Evolutionary conservation across 2,797 vertebrate genomes (phyloP).

Genomic region (Liparis tanakae): DNA sequence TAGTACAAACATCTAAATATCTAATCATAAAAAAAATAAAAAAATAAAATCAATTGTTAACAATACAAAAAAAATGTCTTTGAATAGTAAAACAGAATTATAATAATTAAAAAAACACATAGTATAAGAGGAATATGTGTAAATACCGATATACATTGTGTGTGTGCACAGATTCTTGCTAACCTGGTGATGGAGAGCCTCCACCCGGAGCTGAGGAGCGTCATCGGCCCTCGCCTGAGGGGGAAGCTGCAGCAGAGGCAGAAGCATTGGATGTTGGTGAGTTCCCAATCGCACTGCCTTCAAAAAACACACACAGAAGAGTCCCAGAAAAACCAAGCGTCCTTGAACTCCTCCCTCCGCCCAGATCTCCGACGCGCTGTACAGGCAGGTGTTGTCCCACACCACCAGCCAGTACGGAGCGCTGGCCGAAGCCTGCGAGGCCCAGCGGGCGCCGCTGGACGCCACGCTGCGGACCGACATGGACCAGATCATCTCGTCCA

Average conservation of each 20-base stretch:
- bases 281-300: slow-evolving; percentile 23
- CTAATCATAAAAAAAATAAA: too few species aligned
- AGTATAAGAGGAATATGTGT: too few species aligned
- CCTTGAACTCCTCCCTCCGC: neutral
- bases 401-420: slow-evolving; percentile 80
- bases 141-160: slow-evolving; percentile 10
- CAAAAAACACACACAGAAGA: neutral
- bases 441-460: slow-evolving; percentile 83
- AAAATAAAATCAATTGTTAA: too few species aligned
- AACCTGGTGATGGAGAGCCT: slow-evolving; percentile 97
- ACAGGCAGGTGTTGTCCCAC: slow-evolving; percentile 89
- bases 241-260: slow-evolving; percentile 93
- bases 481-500: slow-evolving; percentile 96
- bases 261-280: slow-evolving; percentile 93
- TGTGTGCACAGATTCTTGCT: slow-evolving; percentile 87
- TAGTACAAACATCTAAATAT: too few species aligned
- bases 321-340: neutral
- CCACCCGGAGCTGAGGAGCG: slow-evolving; percentile 85
- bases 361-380: slow-evolving; percentile 92
- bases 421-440: slow-evolving; percentile 79
- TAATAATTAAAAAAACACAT: too few species aligned
- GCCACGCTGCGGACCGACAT: slow-evolving; percentile 91
- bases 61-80: too few species aligned
- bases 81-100: too few species aligned
- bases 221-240: slow-evolving; percentile 89